Base-by-base conservation (phyloP, 23 tunicate species). In the Halocynthia roretzi region DNA sequence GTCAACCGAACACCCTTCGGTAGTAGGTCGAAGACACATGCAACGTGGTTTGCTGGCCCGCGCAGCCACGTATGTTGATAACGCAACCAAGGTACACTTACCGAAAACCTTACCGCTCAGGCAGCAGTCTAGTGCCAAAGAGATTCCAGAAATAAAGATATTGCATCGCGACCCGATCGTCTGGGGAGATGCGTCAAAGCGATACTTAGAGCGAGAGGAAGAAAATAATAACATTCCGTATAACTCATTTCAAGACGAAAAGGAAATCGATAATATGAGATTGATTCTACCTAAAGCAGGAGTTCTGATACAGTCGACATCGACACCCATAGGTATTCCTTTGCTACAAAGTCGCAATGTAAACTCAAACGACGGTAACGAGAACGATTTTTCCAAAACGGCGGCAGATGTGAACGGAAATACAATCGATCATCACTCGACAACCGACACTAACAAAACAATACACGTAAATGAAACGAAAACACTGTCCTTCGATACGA, bases 401-500 rank as follows among this genome's bases (percentile, higher is more conserved):
- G 71, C 40, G 22, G 18, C 40, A 67, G 22, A 67, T 67, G 12
- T 40, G 40, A 12, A n/a, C 17, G 64, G 64, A 60, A 60, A 60
- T 15, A 60, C 71, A 67, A 11, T 12, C 15, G 12, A 11, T 11
- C 0, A 50, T 21, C 22, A 19, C 71, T 14, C 15, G 12, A 11
- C 15, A 67, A 67, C 12, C 71, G 11, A 67, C 71, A 19, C 17
- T 67, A n/a, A 50, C 12, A n/a, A n/a, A 19, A 19, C 21, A 19
- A 5, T 11, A 12, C 40, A 19, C 71, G 2, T 2, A 2, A 10
- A 19, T 50, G 18, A 67, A 67, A 19, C 71, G 71, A 19, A 19
- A 67, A 40, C 15, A 65, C 52, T 72, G 8, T 73, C 82, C 1
- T 80, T 89, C 15, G 63, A 80, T 61, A 84, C 96, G 48, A 89